Conservation (phyloP, 2,888 invertebrate species). For the Hydropsyche betteni region DNA sequence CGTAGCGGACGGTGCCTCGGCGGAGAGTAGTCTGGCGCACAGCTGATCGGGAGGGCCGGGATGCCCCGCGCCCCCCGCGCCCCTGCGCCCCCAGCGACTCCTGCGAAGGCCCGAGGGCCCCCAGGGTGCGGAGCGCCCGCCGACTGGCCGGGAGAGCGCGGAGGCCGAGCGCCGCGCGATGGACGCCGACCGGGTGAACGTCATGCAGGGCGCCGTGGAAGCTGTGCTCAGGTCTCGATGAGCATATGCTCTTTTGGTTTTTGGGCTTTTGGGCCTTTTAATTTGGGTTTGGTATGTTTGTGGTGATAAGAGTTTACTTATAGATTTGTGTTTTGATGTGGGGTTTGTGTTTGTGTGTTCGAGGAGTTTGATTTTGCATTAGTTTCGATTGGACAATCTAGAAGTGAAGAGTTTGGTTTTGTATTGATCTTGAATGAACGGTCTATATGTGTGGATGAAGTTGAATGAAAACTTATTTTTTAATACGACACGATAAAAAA, state of each 20-base stretch:
- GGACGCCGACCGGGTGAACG: constrained; percentile 64
- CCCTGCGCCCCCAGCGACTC: constrained; percentile 16
- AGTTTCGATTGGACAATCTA: too few species aligned
- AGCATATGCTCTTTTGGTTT: constrained; percentile 27
- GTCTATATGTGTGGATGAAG: too few species aligned
- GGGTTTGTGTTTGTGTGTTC: too few species aligned
- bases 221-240: constrained; percentile 69
- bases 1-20: too few species aligned
- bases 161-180: constrained; percentile 53
- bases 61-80: background rate
- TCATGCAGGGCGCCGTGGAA: constrained; percentile 72
- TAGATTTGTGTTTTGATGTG: too few species aligned
- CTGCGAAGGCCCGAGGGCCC: background rate
- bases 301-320: too few species aligned
- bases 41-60: constrained; percentile 14
- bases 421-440: too few species aligned
- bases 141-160: background rate
- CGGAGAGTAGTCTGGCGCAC: background rate
- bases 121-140: background rate
- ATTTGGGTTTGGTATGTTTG: too few species aligned
- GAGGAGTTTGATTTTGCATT: too few species aligned
- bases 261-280: background rate
- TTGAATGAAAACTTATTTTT: too few species aligned
- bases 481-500: too few species aligned
- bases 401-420: too few species aligned